Conservation (phyloP, 2,888 invertebrate genomes). For the Pasiphila rectangulata region DNA sequence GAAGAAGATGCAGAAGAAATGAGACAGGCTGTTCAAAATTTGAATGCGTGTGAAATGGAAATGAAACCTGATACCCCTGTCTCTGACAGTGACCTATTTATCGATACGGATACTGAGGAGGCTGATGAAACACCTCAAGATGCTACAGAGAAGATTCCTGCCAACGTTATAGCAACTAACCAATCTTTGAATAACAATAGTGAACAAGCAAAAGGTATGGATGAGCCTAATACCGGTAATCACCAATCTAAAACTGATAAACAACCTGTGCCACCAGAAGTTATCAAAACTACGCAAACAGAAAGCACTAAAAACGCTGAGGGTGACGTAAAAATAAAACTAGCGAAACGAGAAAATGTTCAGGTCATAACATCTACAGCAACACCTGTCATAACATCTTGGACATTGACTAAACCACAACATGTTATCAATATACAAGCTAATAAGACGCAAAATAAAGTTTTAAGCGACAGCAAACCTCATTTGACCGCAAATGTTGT, state of each 20-base stretch:
- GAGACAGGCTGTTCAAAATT: constrained; percentile 90
- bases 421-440: constrained; percentile 57
- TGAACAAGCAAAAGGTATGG: constrained; percentile 61
- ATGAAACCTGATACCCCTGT: constrained; percentile 92
- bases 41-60: constrained; percentile 86
- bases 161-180: constrained; percentile 63
- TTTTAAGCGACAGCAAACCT: constrained; percentile 59
- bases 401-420: constrained; percentile 71
- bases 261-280: constrained; percentile 7
- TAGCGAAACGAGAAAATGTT: constrained; percentile 56
- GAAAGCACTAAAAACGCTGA: constrained; percentile 53
- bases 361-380: constrained; percentile 66
- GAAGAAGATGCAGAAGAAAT: constrained; percentile 91
- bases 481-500: constrained; percentile 67
- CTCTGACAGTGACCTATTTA: constrained; percentile 90
- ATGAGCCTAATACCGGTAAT: constrained; percentile 34
- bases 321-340: constrained; percentile 56
- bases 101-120: constrained; percentile 93
- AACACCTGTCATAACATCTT: constrained; percentile 80
- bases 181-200: constrained; percentile 47
- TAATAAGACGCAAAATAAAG: constrained; percentile 47
- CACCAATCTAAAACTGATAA: constrained; percentile 20
- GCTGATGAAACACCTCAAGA: constrained; percentile 80
- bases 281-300: constrained; percentile 31
- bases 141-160: constrained; percentile 58